These are phyloP conservation scores for Antennarius striatus DNA, from an alignment of 2,113 vertebrate genomes.

Conservation along the genomic window DNA sequence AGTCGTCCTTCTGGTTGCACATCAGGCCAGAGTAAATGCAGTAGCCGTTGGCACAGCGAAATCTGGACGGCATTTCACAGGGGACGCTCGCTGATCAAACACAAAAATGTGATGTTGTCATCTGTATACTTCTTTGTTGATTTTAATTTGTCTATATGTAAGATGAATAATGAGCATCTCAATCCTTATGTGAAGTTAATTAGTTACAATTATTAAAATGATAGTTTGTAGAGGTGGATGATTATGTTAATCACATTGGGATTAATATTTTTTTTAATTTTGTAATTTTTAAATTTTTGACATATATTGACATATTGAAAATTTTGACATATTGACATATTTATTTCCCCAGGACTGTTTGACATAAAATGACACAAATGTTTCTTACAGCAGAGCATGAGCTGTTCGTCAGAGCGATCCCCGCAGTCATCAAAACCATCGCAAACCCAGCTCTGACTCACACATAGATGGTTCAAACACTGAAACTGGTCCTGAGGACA, in stretches of 20 bases:
- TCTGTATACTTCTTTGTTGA: no score
- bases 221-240: no score
- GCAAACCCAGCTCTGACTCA: constrained; percentile 85
- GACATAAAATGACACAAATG: background rate
- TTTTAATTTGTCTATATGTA: no score
- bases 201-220: background rate
- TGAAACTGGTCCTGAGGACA: constrained; percentile 84
- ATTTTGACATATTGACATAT: no score
- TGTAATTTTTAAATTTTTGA: no score
- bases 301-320: no score
- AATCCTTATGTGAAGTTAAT: background rate
- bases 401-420: constrained; percentile 88
- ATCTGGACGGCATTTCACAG: constrained; percentile 72
- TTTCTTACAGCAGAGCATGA: constrained; percentile 87
- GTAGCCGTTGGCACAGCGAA: constrained; percentile 75
- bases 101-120: background rate
- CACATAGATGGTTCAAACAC: constrained; percentile 88
- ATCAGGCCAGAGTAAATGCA: constrained; percentile 69
- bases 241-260: no score
- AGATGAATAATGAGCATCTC: background rate
- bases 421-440: constrained; percentile 90
- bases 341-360: background rate
- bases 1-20: constrained; percentile 76
- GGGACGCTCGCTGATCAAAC: constrained; percentile 64
- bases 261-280: no score